Evolutionary conservation across 2,797 vertebrate genomes (phyloP), one percentile per base, ranked within the genome.

Genomic region (Ataeniobius toweri): DNA sequence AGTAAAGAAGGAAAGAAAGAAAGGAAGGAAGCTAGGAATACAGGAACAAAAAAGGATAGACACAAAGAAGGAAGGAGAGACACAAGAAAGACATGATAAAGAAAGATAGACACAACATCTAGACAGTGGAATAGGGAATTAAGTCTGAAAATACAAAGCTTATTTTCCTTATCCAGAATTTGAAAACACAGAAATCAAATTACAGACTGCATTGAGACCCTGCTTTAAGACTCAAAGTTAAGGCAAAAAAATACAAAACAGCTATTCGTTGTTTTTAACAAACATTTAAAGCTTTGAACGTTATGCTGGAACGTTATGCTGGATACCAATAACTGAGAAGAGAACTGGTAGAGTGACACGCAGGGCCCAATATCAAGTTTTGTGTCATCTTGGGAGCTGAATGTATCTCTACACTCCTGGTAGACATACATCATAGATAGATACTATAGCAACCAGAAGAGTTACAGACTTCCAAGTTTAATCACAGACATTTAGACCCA

Each of bases 391-490:
- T 68, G 65, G 24, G 20, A 24, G 18, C 22, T 24, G 39, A 68
- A 68, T 13, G 65, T 24, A 68, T 3, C 39, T 24, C 65, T 68
- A 6, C 12, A 68, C 5, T 76, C 79, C 74, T 78, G 74, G 75
- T 46, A 80, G 77, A 85, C 80, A 83, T 88, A 48, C 79, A 86
- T 86, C 86, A 31, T 31, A 31, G 31, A 22, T 20, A 70, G 78
- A 74, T 73, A 71, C 91, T 93, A 93, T 89, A 81, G 91, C 89
- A 95, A 96, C 94, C 83, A 56, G 26, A 53, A 46, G 56, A 79
- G 56, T 58, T 78, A 61, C 84, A 86, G 86, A 84, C 89, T 86
- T 56, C 65, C 70, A 77, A 79, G 80, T 91, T 77, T 84, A 91
- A 90, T 83, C 72, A 85, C 36, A 55, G 72, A 81, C 84, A 46